A percentile compares a stretch with the other conserved stretches of the same genome.
Conservation (phyloP, 2,797 vertebrate genomes). For the Helostoma temminkii region DNA sequence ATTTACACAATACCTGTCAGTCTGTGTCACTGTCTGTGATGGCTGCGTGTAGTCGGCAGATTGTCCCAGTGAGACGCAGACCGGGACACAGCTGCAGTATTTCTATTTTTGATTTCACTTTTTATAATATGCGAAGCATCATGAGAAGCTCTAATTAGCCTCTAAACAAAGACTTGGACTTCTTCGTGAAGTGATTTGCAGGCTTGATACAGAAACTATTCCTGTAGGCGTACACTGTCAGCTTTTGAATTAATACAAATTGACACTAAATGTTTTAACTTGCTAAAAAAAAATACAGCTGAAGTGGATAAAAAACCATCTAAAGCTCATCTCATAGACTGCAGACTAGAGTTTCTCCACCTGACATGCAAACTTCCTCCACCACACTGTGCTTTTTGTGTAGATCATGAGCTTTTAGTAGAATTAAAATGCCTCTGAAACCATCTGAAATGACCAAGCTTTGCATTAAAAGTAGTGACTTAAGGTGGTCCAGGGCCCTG, state of each 20-base stretch:
- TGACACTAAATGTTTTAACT: background rate
- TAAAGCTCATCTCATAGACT: background rate
- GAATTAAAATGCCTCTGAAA: background rate
- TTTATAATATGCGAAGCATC: background rate
- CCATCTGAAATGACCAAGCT: background rate
- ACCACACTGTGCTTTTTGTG: background rate
- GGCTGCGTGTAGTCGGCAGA: slow-evolving; percentile 21
- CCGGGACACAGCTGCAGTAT: background rate
- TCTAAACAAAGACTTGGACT: slow-evolving; percentile 1
- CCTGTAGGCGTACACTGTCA: background rate
- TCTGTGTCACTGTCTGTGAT: slow-evolving; percentile 22
- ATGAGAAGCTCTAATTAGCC: slow-evolving; percentile 19
- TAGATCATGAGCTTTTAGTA: background rate
- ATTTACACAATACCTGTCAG: slow-evolving; percentile 36
- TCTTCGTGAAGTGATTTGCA: background rate
- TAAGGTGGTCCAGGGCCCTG: slow-evolving; percentile 2
- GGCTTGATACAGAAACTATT: background rate
- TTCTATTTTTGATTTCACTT: slow-evolving; percentile 5
- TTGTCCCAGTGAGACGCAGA: background rate
- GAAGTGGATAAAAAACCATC: background rate
- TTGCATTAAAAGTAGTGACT: background rate
- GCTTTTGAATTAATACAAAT: background rate
- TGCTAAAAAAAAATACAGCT: background rate
- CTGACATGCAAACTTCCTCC: slow-evolving; percentile 1
- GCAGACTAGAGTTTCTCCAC: background rate